Conservation (phyloP, 2,113 vertebrate species). For the Thamnaconus septentrionalis region DNA sequence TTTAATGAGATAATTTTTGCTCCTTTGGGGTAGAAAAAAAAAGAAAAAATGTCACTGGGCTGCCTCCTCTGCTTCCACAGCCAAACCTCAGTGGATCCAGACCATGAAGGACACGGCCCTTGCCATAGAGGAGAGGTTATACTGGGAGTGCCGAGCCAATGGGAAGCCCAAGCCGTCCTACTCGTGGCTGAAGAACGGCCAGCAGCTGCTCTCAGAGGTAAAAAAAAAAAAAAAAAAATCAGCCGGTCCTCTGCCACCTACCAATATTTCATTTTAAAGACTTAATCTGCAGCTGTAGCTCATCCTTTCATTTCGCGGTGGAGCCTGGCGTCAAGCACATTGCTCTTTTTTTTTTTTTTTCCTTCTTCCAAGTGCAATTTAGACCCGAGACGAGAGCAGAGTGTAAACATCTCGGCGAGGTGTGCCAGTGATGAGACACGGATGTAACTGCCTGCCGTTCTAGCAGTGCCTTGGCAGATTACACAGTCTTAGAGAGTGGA, state of each 20-base stretch:
- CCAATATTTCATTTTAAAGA: slow-evolving; percentile 53
- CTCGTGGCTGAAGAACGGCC: slow-evolving; percentile 89
- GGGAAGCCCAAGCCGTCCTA: slow-evolving; percentile 92
- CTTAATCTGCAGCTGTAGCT: slow-evolving; percentile 46
- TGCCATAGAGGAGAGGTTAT: slow-evolving; percentile 85
- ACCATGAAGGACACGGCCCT: slow-evolving; percentile 81
- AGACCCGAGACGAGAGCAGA: slow-evolving; percentile 42
- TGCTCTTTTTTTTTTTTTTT: slow-evolving; percentile 33
- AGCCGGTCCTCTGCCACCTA: slow-evolving; percentile 30
- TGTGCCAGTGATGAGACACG: slow-evolving; percentile 59
- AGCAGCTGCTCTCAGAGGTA: slow-evolving; percentile 84
- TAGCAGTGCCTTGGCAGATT: slow-evolving; percentile 60
- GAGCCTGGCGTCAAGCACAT: neutral
- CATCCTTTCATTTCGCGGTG: slow-evolving; percentile 27
- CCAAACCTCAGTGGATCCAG: slow-evolving; percentile 93
- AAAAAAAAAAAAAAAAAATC: slow-evolving; percentile 23
- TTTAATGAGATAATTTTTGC: slow-evolving; percentile 29
- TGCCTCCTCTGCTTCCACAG: slow-evolving; percentile 68
- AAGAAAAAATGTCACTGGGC: no score
- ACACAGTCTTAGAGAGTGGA: slow-evolving; percentile 61
- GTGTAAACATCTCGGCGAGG: slow-evolving; percentile 55
- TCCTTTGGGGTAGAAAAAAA: neutral
- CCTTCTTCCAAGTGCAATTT: slow-evolving; percentile 34
- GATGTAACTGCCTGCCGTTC: slow-evolving; percentile 53
- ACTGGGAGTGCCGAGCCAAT: slow-evolving; percentile 88